Conservation (phyloP, 2,797 vertebrate genomes). For the Poecile montanus region DNA sequence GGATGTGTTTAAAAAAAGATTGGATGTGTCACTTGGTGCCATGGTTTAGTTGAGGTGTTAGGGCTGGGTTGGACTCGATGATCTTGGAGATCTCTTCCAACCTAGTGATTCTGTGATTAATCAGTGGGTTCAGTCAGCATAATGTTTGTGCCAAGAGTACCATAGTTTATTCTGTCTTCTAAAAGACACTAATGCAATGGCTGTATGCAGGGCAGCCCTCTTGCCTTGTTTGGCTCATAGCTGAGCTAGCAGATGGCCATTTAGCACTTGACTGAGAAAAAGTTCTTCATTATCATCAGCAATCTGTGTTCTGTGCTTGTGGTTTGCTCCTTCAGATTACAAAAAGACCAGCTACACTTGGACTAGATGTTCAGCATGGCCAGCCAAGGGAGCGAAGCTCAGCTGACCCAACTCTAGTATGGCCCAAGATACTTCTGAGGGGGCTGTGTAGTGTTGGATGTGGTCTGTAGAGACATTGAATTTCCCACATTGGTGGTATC, state of each 20-base stretch:
- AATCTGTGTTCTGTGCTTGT: not conserved
- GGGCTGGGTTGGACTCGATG: too few relatives aligned
- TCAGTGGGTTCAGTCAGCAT: not conserved
- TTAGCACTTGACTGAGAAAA: not conserved
- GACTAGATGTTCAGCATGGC: not conserved
- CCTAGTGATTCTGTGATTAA: not conserved
- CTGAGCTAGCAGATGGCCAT: not conserved
- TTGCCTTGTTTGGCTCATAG: not conserved
- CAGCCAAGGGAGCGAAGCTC: fast-evolving
- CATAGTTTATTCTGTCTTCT: not conserved
- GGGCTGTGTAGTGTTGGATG: not conserved
- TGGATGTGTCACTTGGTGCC: too few relatives aligned
- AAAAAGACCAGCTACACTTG: fast-evolving
- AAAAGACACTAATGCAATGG: not conserved
- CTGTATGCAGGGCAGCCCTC: not conserved
- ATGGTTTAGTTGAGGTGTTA: too few relatives aligned
- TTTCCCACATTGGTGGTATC: not conserved
- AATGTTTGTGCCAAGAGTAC: not conserved
- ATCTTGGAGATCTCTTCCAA: too few relatives aligned
- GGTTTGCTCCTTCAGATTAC: not conserved
- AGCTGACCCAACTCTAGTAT: not conserved
- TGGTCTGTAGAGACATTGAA: not conserved
- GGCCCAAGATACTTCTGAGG: not conserved
- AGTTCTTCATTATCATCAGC: not conserved
- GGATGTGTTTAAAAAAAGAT: too few relatives aligned